These are phyloP conservation scores for Archips xylosteana DNA, from an alignment of 2,888 invertebrate genomes.

Conservation along the genomic window DNA sequence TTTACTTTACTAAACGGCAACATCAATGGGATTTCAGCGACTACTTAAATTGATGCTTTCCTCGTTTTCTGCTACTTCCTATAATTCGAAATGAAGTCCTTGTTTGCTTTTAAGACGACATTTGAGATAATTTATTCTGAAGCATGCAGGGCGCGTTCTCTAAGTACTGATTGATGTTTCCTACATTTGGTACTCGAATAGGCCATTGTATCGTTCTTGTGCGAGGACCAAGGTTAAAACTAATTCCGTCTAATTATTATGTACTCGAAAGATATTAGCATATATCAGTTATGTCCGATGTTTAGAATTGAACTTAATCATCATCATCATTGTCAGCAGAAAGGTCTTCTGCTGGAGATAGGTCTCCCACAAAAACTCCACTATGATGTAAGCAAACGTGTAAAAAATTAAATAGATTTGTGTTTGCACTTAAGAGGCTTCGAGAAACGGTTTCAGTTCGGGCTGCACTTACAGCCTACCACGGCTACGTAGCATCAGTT, in stretches of 20 bases:
- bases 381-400: too few relatives aligned
- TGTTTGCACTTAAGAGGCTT: too few relatives aligned
- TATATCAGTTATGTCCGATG: not conserved
- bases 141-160: constrained; percentile 2
- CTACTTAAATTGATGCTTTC: not conserved
- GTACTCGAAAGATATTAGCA: not conserved
- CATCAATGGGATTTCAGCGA: not conserved
- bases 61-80: not conserved
- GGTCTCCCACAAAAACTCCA: too few relatives aligned
- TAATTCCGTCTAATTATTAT: constrained; percentile 21
- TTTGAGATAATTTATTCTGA: constrained; percentile 10
- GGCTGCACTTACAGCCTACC: too few relatives aligned
- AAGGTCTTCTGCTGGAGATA: too few relatives aligned
- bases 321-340: too few relatives aligned
- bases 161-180: not conserved
- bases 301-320: not conserved
- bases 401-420: too few relatives aligned
- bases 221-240: constrained; percentile 20
- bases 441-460: too few relatives aligned
- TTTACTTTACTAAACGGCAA: not conserved
- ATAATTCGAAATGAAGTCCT: not conserved
- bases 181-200: constrained; percentile 23
- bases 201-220: constrained; percentile 25
- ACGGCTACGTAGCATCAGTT: too few relatives aligned
- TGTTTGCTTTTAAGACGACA: not conserved